These are phyloP conservation scores for Camponotus fellah DNA, from an alignment of 2,888 invertebrate genomes.

Conservation along the genomic window DNA sequence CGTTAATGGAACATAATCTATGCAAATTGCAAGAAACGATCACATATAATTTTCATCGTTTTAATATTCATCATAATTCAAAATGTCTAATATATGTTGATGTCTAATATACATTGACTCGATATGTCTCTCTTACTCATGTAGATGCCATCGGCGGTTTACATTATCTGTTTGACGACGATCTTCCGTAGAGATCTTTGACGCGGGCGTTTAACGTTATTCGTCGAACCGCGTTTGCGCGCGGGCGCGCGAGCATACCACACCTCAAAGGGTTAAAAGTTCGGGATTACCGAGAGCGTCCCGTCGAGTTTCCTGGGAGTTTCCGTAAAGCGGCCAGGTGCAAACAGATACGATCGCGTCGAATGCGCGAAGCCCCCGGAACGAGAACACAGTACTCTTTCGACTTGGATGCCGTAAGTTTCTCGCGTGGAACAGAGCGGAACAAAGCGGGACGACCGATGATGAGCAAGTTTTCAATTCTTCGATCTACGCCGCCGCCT, in stretches of 20 bases:
- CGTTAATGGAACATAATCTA: not conserved
- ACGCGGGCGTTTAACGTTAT: slow-evolving; percentile 43
- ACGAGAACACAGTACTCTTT: slow-evolving; percentile 31
- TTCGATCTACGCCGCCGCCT: not conserved
- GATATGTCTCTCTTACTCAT: not conserved
- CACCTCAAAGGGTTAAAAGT: slow-evolving; percentile 54
- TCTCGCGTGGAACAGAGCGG: not conserved
- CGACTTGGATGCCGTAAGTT: slow-evolving; percentile 46
- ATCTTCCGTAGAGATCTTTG: slow-evolving; percentile 42
- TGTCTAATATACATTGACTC: not conserved
- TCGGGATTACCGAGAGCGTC: slow-evolving; percentile 48
- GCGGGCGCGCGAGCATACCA: not conserved
- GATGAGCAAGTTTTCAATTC: slow-evolving; percentile 53
- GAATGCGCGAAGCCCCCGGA: slow-evolving; percentile 28
- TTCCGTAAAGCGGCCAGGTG: slow-evolving; percentile 48
- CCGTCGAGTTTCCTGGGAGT: slow-evolving; percentile 49
- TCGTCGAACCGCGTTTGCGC: slow-evolving; percentile 29
- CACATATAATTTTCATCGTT: not conserved
- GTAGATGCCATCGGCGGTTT: slow-evolving; percentile 34
- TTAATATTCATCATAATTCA: not conserved
- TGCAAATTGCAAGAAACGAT: slow-evolving; percentile 9
- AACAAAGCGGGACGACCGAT: slow-evolving; percentile 24
- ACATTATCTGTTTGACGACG: slow-evolving; percentile 7
- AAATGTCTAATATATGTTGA: not conserved
- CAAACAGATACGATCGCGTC: slow-evolving; percentile 46